Conservation (phyloP, 2,113 vertebrate genomes). For the Fregata magnificens region DNA sequence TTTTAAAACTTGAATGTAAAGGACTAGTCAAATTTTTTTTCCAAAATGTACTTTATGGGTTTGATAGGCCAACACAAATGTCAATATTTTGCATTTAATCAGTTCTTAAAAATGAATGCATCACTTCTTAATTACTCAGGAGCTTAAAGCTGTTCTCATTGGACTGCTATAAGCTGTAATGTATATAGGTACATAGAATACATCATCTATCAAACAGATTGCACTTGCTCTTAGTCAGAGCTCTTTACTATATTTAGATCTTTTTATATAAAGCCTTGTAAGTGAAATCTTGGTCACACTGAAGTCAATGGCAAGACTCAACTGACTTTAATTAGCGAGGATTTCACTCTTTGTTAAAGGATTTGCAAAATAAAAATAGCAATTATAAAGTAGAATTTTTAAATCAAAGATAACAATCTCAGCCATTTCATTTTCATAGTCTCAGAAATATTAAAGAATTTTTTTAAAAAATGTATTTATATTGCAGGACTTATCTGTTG, state of each 20-base stretch:
- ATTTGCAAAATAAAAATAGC: neutral
- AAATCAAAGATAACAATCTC: neutral
- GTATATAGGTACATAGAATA: neutral
- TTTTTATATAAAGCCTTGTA: neutral
- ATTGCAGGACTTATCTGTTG: neutral
- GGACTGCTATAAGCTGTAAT: neutral
- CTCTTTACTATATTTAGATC: neutral
- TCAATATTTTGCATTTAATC: neutral
- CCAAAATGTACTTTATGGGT: neutral
- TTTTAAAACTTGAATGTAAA: neutral
- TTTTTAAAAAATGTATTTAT: neutral
- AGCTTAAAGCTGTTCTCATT: neutral
- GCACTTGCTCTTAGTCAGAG: constrained; percentile 20
- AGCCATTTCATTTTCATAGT: neutral
- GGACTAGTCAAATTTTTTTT: neutral
- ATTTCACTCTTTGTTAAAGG: neutral
- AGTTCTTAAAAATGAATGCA: neutral
- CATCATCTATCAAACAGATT: neutral
- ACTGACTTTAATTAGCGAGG: neutral
- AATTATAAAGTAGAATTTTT: neutral
- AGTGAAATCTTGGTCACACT: neutral
- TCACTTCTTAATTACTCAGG: constrained; percentile 5
- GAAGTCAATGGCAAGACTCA: neutral
- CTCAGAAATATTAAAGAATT: neutral
- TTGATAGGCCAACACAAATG: neutral